Percentiles rank a stretch among this genome's conserved stretches.
Conservation (phyloP, 2,113 vertebrate species). For the Aptenodytes forsteri region DNA sequence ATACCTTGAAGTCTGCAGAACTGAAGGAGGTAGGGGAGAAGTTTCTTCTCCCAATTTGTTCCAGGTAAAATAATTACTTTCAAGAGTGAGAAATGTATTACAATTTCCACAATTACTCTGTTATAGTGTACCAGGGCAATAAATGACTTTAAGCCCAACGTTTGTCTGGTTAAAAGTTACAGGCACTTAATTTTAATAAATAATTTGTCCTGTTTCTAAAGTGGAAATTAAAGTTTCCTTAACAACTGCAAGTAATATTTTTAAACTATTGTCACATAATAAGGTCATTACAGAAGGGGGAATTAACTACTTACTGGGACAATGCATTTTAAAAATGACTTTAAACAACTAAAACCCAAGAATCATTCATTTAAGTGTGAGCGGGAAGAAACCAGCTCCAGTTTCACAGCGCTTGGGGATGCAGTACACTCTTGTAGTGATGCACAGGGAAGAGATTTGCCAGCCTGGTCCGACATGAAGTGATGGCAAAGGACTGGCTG, state of each 20-base stretch:
- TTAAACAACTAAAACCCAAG: background rate
- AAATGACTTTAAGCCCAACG: background rate
- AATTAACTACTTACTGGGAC: background rate
- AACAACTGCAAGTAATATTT: background rate
- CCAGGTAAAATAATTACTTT: background rate
- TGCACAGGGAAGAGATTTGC: background rate
- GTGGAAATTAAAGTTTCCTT: background rate
- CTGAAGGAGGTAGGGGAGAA: background rate
- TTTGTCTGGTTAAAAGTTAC: background rate
- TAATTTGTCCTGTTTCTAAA: background rate
- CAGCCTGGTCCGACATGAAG: background rate
- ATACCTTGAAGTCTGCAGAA: background rate
- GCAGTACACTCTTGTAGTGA: background rate
- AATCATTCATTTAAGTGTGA: background rate
- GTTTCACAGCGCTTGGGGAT: background rate
- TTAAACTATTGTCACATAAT: background rate
- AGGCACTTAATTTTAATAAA: background rate
- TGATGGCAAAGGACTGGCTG: background rate
- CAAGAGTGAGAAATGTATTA: background rate
- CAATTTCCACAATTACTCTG: background rate
- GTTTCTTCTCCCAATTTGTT: background rate
- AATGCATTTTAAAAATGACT: background rate
- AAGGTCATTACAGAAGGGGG: background rate
- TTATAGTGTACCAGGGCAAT: background rate
- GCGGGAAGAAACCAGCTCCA: background rate